These are phyloP conservation scores for Tipula helvola DNA, from an alignment of 2,888 invertebrate genomes.

Conservation along the genomic window DNA sequence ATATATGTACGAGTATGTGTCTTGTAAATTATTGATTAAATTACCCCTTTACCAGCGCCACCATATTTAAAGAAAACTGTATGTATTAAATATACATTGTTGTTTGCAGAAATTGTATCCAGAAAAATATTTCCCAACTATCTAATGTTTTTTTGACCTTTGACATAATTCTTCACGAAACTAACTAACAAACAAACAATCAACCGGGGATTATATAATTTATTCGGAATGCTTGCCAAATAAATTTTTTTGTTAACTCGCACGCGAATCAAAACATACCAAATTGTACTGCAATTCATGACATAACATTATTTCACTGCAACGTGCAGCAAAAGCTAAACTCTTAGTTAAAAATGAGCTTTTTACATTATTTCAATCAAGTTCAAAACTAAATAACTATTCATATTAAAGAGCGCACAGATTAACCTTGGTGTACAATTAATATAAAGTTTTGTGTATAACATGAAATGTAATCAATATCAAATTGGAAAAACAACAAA, in stretches of 20 bases:
- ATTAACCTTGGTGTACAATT: not conserved
- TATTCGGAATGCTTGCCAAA: not conserved
- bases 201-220: not conserved
- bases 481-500: not conserved
- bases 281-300: not conserved
- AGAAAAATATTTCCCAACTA: not conserved
- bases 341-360: too few species aligned
- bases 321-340: not conserved
- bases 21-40: not conserved
- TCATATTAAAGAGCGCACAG: not conserved
- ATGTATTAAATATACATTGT: not conserved
- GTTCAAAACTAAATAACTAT: not conserved
- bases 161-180: not conserved
- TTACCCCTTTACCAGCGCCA: not conserved
- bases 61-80: not conserved
- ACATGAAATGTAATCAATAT: not conserved
- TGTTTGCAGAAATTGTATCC: not conserved
- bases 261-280: not conserved
- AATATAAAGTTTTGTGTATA: not conserved
- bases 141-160: not conserved
- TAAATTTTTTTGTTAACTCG: not conserved
- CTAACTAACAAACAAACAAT: not conserved
- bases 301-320: not conserved
- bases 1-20: not conserved
- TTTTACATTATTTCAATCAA: not conserved